Evolutionary conservation across 2,113 vertebrate genomes (phyloP).

Genomic region (Puntigrus tetrazona): DNA sequence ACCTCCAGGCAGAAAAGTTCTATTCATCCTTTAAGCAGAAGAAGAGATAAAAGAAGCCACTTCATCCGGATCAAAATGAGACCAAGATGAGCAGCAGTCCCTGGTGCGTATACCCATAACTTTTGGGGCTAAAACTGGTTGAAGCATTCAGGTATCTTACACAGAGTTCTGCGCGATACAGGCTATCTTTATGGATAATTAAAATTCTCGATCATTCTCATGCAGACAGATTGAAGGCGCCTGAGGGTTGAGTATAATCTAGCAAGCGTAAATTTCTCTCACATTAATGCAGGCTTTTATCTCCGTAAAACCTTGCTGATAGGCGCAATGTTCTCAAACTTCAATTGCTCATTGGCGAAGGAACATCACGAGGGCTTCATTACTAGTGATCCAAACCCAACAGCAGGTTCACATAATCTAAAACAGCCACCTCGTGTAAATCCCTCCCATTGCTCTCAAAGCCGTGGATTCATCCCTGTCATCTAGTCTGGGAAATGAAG

Average conservation of each 20-base stretch:
- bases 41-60: conserved; percentile 29
- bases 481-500: conserved; percentile 66
- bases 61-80: conserved; percentile 5
- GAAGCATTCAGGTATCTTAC: conserved; percentile 24
- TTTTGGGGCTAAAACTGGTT: conserved; percentile 6
- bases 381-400: conserved; percentile 3
- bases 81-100: neutral
- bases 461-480: conserved; percentile 56
- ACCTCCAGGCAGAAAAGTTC: neutral
- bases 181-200: conserved; percentile 20
- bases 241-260: conserved; percentile 30
- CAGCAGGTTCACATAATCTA: conserved; percentile 8
- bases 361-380: neutral
- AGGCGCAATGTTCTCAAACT: neutral
- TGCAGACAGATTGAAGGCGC: conserved; percentile 7
- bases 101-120: neutral
- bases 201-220: conserved; percentile 26
- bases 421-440: neutral
- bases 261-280: neutral
- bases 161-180: neutral
- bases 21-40: neutral
- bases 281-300: neutral
- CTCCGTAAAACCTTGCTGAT: neutral
- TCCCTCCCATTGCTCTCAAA: neutral
- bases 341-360: neutral